These are phyloP conservation scores for Metalampra italica DNA, from an alignment of 2,888 invertebrate genomes.

Conservation along the genomic window DNA sequence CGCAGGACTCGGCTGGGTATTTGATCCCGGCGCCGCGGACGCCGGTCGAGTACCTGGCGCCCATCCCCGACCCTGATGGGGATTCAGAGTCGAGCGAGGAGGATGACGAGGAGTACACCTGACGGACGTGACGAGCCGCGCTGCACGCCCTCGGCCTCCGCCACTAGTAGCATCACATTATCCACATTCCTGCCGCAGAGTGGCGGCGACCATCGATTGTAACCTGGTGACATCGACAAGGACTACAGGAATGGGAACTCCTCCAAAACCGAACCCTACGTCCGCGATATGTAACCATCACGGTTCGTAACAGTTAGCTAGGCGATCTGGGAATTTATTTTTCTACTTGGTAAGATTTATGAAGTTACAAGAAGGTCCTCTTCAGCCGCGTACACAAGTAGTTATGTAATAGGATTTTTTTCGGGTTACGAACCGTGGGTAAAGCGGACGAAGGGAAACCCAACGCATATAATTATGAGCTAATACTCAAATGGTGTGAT, in stretches of 20 bases:
- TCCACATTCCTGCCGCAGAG: slow-evolving; percentile 50
- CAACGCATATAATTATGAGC: background rate
- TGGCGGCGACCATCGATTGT: slow-evolving; percentile 33
- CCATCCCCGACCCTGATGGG: slow-evolving; percentile 63
- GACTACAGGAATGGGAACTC: background rate
- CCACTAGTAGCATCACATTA: slow-evolving; percentile 24
- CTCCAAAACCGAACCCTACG: background rate
- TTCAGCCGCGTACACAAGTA: too few species aligned
- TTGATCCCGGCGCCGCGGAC: slow-evolving; percentile 79
- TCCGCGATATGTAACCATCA: too few species aligned
- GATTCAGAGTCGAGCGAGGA: slow-evolving; percentile 60
- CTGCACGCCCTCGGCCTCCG: slow-evolving; percentile 35
- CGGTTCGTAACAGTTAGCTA: too few species aligned
- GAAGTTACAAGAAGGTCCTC: too few species aligned
- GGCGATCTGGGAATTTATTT: slow-evolving; percentile 4
- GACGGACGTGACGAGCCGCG: slow-evolving; percentile 59
- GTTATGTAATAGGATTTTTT: too few species aligned
- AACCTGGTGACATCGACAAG: background rate
- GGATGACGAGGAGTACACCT: slow-evolving; percentile 64
- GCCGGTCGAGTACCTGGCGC: slow-evolving; percentile 77
- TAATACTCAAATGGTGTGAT: slow-evolving; percentile 51
- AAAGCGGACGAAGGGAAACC: too few species aligned
- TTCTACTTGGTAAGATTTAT: too few species aligned
- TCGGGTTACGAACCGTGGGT: too few species aligned
- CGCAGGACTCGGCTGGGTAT: slow-evolving; percentile 84